Conservation (phyloP, 2,888 invertebrate species). For the Liodrosophila aerea region DNA sequence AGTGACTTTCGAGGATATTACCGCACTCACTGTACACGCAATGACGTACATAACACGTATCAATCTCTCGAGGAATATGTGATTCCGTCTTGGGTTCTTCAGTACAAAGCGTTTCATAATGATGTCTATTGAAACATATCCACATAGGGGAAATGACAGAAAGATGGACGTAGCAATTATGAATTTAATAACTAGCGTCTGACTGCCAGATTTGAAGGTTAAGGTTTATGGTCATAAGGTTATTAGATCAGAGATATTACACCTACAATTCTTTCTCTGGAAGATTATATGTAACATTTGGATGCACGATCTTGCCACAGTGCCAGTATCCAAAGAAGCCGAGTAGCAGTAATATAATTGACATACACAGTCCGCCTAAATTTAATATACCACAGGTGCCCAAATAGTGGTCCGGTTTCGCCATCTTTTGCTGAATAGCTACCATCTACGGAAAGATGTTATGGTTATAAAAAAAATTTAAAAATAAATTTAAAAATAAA, state of each 20-base stretch:
- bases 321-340: slow-evolving; percentile 96
- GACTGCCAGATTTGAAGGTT: too few relatives aligned
- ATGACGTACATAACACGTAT: slow-evolving; percentile 28
- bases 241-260: neutral
- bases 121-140: slow-evolving; percentile 97
- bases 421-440: slow-evolving; percentile 97
- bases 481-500: too few relatives aligned
- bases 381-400: slow-evolving; percentile 95
- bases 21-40: slow-evolving; percentile 27
- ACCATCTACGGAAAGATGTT: slow-evolving; percentile 90
- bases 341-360: slow-evolving; percentile 89
- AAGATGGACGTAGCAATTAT: slow-evolving; percentile 93
- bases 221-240: too few relatives aligned
- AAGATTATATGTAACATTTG: slow-evolving; percentile 93
- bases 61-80: slow-evolving; percentile 34
- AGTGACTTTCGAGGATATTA: too few relatives aligned
- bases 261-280: slow-evolving; percentile 87
- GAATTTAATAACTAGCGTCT: slow-evolving; percentile 88
- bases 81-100: neutral
- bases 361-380: slow-evolving; percentile 90
- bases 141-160: slow-evolving; percentile 95
- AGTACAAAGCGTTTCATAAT: slow-evolving; percentile 85
- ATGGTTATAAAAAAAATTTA: too few relatives aligned
- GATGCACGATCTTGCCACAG: slow-evolving; percentile 89
- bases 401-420: slow-evolving; percentile 91